Evolutionary conservation across 1,140 invertebrate species (phyloP), one percentile per base, ranked within the genome.

Genomic region (Gryon sp.): DNA sequence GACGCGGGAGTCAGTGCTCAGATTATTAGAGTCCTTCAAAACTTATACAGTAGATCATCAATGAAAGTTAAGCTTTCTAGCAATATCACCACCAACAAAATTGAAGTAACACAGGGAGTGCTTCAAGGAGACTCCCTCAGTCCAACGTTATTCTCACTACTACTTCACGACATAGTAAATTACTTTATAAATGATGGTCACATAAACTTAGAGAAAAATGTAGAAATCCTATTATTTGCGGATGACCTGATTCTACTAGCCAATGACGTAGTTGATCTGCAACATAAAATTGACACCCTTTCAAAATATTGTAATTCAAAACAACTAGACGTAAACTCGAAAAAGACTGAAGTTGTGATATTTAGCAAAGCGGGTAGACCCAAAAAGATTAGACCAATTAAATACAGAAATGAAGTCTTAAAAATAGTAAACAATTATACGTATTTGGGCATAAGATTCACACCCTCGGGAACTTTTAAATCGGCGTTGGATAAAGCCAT

Each of bases 1-100:
- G 11, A 57, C 0, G 52, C 43, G 12, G 70, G 70, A 19, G 16
- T 73, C 7, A 63, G 69, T 45, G 28, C 22, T 1, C 38, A 30
- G 22, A 22, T 46, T 1, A 38, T 69, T 11, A 46, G 11, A 28
- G 20, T 59, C 6, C 16, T 59, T 7, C 20, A 40, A 22, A 15
- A 41, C 36, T 20, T 41, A 15, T 41, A 41, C 18, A 19, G 4
- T 2, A 41, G 20, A 19, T 15, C 18, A 8, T 12, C 38, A n/a
- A 41, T 41, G 38, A 18, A 12, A 41, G 38, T 41, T n/a, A 41
- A 9, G 20, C 1, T 12, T 4, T 12, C 11, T 7, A 8, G 7
- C 1, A 3, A 9, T 4, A 41, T n/a, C n/a, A 41, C 38, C 1
- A 19, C 38, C 19, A 18, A 41, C 4, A 12, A 18, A 8, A 41